These are phyloP conservation scores for Dreissena rostriformis DNA, from an alignment of 1,140 invertebrate species.

Conservation along the genomic window DNA sequence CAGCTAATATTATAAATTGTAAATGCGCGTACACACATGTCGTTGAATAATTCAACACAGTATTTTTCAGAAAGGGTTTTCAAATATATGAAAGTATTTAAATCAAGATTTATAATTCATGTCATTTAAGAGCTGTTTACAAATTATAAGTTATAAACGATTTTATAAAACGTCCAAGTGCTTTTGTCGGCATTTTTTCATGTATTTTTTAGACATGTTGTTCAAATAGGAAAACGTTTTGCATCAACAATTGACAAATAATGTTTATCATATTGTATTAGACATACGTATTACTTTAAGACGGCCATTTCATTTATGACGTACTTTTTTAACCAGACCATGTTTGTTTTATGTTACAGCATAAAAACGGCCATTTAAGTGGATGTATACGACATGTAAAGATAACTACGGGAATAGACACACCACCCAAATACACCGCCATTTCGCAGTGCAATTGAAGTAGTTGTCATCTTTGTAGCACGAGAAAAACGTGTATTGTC, in stretches of 20 bases:
- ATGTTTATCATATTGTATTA: background rate
- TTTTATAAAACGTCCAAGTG: too few species aligned
- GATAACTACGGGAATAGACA: slow-evolving; percentile 40
- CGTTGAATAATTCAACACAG: too few species aligned
- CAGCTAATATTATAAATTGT: too few species aligned
- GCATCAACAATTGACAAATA: background rate
- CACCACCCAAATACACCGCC: slow-evolving; percentile 37
- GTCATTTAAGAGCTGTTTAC: too few species aligned
- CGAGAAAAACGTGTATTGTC: too few species aligned
- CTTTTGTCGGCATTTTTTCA: background rate
- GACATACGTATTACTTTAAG: background rate
- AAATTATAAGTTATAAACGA: too few species aligned
- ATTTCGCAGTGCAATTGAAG: slow-evolving; percentile 43
- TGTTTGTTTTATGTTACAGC: slow-evolving; percentile 8
- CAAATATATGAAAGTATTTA: too few species aligned
- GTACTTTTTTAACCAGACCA: background rate
- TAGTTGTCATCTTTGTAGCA: background rate
- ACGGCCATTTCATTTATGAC: background rate
- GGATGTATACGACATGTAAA: slow-evolving; percentile 49
- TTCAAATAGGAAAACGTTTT: background rate
- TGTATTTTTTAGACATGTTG: background rate
- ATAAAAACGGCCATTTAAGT: slow-evolving; percentile 35
- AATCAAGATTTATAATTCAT: too few species aligned
- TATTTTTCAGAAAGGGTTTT: too few species aligned
- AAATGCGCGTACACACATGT: too few species aligned